Evolutionary conservation across 2,797 vertebrate species (phyloP), one percentile per base, ranked within the genome.

Genomic region (Hylomyscus alleni): DNA sequence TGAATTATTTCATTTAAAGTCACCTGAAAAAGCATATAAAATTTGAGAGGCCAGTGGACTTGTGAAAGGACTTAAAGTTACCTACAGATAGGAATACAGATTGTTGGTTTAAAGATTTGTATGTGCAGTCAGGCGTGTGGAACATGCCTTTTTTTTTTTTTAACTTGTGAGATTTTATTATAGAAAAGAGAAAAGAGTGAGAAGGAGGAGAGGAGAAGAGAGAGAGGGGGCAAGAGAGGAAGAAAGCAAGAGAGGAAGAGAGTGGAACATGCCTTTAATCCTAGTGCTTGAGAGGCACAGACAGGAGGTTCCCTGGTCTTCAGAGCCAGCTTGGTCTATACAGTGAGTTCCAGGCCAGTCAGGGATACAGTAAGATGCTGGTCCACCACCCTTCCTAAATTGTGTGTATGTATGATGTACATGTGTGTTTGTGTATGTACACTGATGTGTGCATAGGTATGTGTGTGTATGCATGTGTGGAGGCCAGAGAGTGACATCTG

Each of bases 1-100:
- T 69, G 76, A 75, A 19, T 72, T 52, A 62, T 8, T 90, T 34
- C 58, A 44, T 89, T 95, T 94, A 85, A 89, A 88, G 76, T 78
- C 83, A 77, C 31, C 3, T 56, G 29, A n/a, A 93, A 81, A 44
- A 47, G 6, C 44, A 6, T 67, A 60, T 67, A 85, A 85, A 81
- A 86, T 92, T 52, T 67, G 82, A 80, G 9, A 50, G 56, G 11
- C n/a, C 40, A 75, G 10, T 34, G 31, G 20, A 6, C 72, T 80
- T 47, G 14, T 62, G 3, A 72, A 56, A 34, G 7, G 7, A 0
- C 17, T 87, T 40, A 19, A 44, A 80, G 37, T 40, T 7, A n/a
- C 20, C 65, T 44, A 56, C 75, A 86, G 31, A 13, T 72, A 56
- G 2, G 9, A 84, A 69, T 65, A 50, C 11, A 24, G 26, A 44